Conservation (phyloP, 2,113 vertebrate species). For the Stigmatopora argus region DNA sequence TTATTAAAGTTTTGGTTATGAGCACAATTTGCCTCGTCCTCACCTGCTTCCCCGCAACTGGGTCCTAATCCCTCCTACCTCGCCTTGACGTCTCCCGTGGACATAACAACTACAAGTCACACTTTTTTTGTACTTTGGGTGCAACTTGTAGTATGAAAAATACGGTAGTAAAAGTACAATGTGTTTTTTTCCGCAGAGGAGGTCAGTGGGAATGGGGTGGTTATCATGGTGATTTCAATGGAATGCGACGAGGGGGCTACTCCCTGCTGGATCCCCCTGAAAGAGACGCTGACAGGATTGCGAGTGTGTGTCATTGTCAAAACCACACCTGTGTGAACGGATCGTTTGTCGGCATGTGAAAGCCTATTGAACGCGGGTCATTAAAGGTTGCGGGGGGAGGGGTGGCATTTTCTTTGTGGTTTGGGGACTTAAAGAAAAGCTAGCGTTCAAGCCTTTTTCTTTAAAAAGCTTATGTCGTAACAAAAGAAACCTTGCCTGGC, state of each 20-base stretch:
- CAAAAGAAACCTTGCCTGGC: background rate
- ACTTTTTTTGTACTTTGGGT: too few relatives aligned
- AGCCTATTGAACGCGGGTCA: constrained; percentile 36
- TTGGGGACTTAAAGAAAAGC: constrained; percentile 10
- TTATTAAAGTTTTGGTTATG: too few relatives aligned
- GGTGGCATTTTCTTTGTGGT: too few relatives aligned
- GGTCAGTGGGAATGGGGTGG: constrained; percentile 21
- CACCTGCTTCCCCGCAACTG: too few relatives aligned
- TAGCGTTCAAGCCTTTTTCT: constrained; percentile 5
- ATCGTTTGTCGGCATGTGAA: constrained; percentile 23
- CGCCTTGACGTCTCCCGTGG: too few relatives aligned
- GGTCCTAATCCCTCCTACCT: too few relatives aligned
- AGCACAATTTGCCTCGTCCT: too few relatives aligned
- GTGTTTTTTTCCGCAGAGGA: too few relatives aligned
- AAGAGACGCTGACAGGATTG: constrained; percentile 35
- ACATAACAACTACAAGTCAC: too few relatives aligned
- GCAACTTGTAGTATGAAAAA: too few relatives aligned
- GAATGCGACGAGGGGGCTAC: constrained; percentile 54
- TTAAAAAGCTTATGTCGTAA: background rate
- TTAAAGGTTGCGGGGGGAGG: constrained; percentile 12
- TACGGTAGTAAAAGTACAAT: background rate
- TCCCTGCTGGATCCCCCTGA: constrained; percentile 18
- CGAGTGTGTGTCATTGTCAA: background rate
- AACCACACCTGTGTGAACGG: constrained; percentile 25
- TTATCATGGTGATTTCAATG: constrained; percentile 55